phyloP scores from a whole-genome alignment of 2,888 invertebrate species.

The Scrobipalpa costella region DNA sequence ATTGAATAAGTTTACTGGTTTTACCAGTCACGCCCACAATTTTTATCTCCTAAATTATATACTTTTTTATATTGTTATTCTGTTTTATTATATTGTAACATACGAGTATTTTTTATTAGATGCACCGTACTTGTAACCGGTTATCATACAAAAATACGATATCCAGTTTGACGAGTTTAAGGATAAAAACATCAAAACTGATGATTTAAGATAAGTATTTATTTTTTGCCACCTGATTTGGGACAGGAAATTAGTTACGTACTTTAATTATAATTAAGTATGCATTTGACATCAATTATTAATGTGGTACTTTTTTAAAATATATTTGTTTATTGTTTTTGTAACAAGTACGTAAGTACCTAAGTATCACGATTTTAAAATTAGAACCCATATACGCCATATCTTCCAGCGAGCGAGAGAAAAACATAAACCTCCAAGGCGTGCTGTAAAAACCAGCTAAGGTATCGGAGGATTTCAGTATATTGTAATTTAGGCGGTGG shows the following conservation, averaged over 20 bases:
- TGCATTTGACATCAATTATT: not conserved
- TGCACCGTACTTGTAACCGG: not conserved
- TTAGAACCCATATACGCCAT: too few relatives aligned
- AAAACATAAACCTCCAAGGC: too few relatives aligned
- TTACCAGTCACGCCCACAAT: too few relatives aligned
- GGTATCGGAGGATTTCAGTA: too few relatives aligned
- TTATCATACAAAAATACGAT: not conserved
- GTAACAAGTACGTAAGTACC: too few relatives aligned
- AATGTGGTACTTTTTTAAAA: not conserved
- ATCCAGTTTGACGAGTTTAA: not conserved
- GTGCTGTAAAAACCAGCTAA: too few relatives aligned
- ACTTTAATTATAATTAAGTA: not conserved
- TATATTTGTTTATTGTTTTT: not conserved
- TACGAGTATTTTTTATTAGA: not conserved
- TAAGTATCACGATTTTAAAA: not conserved
- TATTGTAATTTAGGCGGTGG: too few relatives aligned
- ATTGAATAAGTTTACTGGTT: too few relatives aligned
- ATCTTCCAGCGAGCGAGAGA: too few relatives aligned
- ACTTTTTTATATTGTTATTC: too few relatives aligned
- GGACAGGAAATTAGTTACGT: not conserved
- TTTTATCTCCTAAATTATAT: too few relatives aligned
- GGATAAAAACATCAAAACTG: constrained; percentile 12
- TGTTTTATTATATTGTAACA: too few relatives aligned
- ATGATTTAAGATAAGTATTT: constrained; percentile 1
- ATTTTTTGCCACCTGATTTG: not conserved